Base-by-base conservation (phyloP, 2,888 invertebrate genomes). In the Meliscaeva auricollis region DNA sequence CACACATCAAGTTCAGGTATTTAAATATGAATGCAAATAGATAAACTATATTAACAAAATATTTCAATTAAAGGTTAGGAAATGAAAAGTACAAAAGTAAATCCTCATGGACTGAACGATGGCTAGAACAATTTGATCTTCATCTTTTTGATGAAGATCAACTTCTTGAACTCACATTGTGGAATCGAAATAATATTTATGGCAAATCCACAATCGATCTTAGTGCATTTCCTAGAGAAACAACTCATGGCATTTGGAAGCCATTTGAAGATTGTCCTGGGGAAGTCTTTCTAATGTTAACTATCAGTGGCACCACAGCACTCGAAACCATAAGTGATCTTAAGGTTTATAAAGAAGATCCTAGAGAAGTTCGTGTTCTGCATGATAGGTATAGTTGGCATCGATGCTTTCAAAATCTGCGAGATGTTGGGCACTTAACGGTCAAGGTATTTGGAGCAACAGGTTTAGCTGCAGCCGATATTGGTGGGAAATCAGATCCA, bases 51-150 rank as follows among this genome's bases (percentile, higher is more conserved):
- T 35, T 35, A 35, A 35, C 17, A 38, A 46, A 7, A 30, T 20
- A 56, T 7, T 13, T 22, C 2, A 35, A 32, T 88, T 89, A 56
- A 91, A 97, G 98, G 92, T 94, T 99, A 92, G 99, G 98, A 84
- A 97, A 97, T 89, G 99, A 99, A 93, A 99, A 99, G 93, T 99
- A 97, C 93, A 99, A 98, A 93, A 98, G 98, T 91, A 98, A 98
- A 92, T 95, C 96, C 76, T 94, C 96, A 70, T 95, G 96, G 94
- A 96, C 97, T 90, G 96, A 97, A 0, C 93, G 97, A 70, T 99
- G 99, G 99, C 90, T 98, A 90, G 99, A 99, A 90, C 98, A 99
- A 93, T 98, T 99, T 91, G 99, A 99, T 91, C 94, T 99, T 32
- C 98, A 99, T 92, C 94, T 99, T 7, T 99, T 97, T 92, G 98